Evolutionary conservation across 2,113 vertebrate species (phyloP).

Genomic region (Hucho hucho): DNA sequence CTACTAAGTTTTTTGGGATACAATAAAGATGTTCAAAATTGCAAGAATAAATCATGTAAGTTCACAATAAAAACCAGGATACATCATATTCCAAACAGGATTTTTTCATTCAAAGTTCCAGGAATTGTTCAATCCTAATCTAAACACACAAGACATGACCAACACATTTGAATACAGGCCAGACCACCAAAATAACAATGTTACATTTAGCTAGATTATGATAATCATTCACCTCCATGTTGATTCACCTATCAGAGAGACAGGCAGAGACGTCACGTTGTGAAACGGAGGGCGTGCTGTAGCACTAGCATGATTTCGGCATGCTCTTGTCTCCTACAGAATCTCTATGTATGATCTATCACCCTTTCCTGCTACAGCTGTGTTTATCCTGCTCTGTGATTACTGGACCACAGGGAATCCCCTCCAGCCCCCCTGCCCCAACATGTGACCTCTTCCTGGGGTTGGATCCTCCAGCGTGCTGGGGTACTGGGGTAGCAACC

Average conservation of each 20-base stretch:
- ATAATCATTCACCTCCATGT: background rate
- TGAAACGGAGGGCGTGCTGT: background rate
- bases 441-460: conserved; percentile 36
- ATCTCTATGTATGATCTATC: conserved; percentile 19
- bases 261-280: background rate
- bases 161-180: no score
- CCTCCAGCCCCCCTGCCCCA: conserved; percentile 14
- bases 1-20: background rate
- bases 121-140: background rate
- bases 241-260: background rate
- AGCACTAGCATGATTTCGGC: background rate
- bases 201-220: background rate
- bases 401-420: conserved; percentile 42
- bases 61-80: background rate
- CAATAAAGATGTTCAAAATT: background rate
- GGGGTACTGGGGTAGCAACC: conserved; percentile 16
- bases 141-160: background rate
- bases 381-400: conserved; percentile 50
- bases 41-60: background rate
- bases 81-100: background rate
- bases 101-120: no score
- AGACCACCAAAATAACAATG: background rate
- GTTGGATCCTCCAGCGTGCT: conserved; percentile 25
- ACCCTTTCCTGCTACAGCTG: conserved; percentile 17
- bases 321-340: conserved; percentile 11